Conservation (phyloP, 2,797 vertebrate genomes). For the Helicolenus hilgendorfi region DNA sequence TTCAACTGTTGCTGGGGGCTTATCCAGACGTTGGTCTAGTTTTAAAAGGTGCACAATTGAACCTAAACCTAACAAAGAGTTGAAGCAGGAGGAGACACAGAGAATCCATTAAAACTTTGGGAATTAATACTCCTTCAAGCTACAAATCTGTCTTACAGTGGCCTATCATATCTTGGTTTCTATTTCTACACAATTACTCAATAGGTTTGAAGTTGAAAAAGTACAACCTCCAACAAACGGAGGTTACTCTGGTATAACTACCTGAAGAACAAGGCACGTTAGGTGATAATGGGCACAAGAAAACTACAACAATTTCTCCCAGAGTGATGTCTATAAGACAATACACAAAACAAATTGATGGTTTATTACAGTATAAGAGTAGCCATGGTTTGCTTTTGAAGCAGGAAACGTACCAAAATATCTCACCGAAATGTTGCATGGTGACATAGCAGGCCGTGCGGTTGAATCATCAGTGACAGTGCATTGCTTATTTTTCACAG, state of each 20-base stretch:
- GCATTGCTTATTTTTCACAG: not conserved
- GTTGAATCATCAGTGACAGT: constrained; percentile 33
- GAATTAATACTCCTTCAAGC: not conserved
- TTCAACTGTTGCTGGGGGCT: not conserved
- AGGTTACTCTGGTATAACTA: not conserved
- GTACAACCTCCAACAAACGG: not conserved
- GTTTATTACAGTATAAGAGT: not conserved
- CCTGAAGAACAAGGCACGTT: not conserved
- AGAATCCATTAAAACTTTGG: not conserved
- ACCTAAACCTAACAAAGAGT: not conserved
- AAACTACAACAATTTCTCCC: not conserved
- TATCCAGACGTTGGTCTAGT: not conserved
- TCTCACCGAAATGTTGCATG: not conserved
- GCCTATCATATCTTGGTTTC: not conserved
- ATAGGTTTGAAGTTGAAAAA: not conserved
- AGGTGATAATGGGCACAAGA: not conserved
- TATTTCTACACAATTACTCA: not conserved
- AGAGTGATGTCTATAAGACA: not conserved
- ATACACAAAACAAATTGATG: not conserved
- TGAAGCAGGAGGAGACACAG: not conserved
- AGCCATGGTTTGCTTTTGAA: not conserved
- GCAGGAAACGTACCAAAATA: not conserved
- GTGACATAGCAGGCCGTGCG: not conserved
- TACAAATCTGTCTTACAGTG: not conserved
- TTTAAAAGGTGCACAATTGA: not conserved